Evolutionary conservation across 1,140 invertebrate species (phyloP).

Genomic region (Drosophila nikananu): DNA sequence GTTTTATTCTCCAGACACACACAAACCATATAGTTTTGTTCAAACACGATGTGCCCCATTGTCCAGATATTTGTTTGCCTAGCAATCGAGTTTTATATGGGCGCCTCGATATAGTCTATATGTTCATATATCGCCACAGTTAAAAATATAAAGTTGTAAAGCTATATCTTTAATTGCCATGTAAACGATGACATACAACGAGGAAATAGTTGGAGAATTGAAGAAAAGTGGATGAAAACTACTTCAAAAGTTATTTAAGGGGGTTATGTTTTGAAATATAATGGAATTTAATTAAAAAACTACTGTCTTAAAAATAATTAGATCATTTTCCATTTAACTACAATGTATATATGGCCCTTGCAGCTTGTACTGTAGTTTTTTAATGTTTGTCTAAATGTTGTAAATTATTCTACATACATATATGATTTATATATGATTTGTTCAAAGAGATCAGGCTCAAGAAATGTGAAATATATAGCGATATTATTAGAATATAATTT

Average conservation of each 20-base stretch:
- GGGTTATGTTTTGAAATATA: no score
- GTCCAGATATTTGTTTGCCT: constrained; percentile 46
- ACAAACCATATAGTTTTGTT: constrained; percentile 22
- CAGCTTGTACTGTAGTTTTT: no score
- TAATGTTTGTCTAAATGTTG: no score
- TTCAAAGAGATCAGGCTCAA: no score
- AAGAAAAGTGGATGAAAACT: background rate
- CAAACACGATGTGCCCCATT: constrained; percentile 30
- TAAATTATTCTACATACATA: no score
- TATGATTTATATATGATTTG: no score
- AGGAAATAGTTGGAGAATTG: background rate
- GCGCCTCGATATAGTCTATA: constrained; percentile 40
- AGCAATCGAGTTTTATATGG: constrained; percentile 49
- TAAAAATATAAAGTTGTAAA: constrained; percentile 34
- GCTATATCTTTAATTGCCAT: constrained; percentile 40
- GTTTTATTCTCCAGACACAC: constrained; percentile 46
- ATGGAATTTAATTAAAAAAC: no score
- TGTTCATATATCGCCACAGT: constrained; percentile 2
- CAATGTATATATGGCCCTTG: no score
- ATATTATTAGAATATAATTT: no score
- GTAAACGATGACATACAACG: constrained; percentile 6
- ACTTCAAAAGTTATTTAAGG: background rate
- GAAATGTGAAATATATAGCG: no score
- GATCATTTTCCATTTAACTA: no score
- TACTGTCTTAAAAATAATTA: no score